Base-by-base conservation (phyloP, 2,888 invertebrate genomes). In the Scaptomyza caliginosa region DNA sequence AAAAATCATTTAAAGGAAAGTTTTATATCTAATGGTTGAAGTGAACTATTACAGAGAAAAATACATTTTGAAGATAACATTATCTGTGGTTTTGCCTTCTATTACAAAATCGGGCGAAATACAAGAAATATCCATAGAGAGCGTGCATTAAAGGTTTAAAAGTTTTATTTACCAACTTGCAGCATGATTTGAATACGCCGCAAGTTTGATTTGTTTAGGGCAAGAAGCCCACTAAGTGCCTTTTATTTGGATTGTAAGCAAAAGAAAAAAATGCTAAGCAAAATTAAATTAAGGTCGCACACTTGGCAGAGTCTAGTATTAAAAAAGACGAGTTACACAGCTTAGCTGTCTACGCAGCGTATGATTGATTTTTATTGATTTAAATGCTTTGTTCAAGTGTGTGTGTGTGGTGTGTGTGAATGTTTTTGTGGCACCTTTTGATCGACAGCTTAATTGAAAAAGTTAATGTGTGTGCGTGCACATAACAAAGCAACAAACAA, bases 321-420 rank as follows among this genome's bases (percentile, higher is more conserved):
- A 26, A 42, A 23, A n/a, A 32, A 42, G 17, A 30, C 40, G 19
- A 54, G 32, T 19, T 46, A 46, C 43, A 45, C 38, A 26, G 42
- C 39, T 16, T 10, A 64, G 28, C 55, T 51, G 57, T 48, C 55
- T 36, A 45, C 60, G 42, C 21, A 43, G 74, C 65, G 64, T 68
- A 71, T 84, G 87, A 87, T 87, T 87, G 81, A 81, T 81, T 80
- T 84, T 66, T 77, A 81, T 81, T 84, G 73, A 87, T 74, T 81
- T 54, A 70, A 80, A 67, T 77, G 76, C 11, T 59, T 39, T 16
- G 40, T 26, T 40, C 50, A 21, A 26, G 10, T 24, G 36, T 17
- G 26, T 43, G n/a, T 21, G 13, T 19, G 7, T 19, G 8, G 13
- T 56, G 21, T 52, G 39, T 26, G 32, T 60, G 45, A n/a, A n/a